These are phyloP conservation scores for Cheirogaleus medius DNA, from an alignment of 2,113 vertebrate species.

Conservation along the genomic window DNA sequence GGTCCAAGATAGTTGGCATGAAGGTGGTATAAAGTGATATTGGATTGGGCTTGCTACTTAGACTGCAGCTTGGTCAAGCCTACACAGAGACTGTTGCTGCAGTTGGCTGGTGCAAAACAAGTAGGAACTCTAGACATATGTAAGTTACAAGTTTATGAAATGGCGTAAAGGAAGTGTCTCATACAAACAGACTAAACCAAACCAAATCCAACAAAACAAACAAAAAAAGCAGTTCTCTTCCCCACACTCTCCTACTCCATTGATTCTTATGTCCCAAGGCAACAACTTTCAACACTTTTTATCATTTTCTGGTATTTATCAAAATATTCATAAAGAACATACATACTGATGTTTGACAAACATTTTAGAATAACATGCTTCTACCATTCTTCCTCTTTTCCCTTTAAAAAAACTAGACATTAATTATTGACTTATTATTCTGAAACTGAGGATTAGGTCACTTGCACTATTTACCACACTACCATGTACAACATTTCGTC, in stretches of 20 bases:
- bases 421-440: neutral
- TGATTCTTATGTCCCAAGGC: neutral
- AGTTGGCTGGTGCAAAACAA: neutral
- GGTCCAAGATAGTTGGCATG: rapidly evolving
- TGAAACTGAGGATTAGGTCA: neutral
- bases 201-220: neutral
- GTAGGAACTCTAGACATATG: neutral
- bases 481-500: neutral
- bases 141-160: neutral
- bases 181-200: neutral
- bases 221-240: neutral
- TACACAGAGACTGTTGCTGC: neutral
- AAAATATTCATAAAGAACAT: neutral
- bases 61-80: neutral
- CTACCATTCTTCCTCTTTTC: neutral
- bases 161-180: neutral
- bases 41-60: neutral
- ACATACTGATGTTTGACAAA: neutral
- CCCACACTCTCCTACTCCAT: rapidly evolving
- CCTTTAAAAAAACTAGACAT: neutral
- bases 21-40: neutral
- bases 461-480: neutral
- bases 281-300: neutral
- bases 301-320: neutral
- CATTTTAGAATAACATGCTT: neutral